Conservation (phyloP, 2,113 vertebrate species). For the Coregonus clupeaformis region DNA sequence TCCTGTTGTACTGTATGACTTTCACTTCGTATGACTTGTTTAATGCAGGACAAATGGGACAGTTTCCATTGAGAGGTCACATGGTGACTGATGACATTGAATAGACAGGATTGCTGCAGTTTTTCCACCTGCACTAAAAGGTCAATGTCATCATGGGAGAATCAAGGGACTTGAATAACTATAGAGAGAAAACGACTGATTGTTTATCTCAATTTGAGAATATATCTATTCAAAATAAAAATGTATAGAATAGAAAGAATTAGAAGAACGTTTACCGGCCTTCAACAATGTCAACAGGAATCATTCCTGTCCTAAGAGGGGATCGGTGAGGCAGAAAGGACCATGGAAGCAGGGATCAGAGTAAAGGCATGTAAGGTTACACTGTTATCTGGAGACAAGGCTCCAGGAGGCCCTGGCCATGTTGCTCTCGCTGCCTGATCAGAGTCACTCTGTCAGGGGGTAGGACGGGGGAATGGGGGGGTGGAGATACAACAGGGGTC, state of each 20-base stretch:
- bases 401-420: neutral
- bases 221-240: neutral
- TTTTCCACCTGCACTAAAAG: neutral
- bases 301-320: neutral
- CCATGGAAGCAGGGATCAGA: no score
- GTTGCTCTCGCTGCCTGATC: neutral
- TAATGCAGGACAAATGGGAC: neutral
- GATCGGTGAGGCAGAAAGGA: neutral
- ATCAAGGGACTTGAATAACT: no score
- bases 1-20: neutral
- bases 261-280: neutral
- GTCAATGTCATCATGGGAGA: neutral
- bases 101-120: no score
- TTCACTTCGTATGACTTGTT: neutral
- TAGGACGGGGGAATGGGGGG: no score
- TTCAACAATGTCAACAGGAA: neutral
- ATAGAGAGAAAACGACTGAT: no score
- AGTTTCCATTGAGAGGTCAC: neutral
- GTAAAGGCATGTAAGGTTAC: neutral
- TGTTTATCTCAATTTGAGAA: no score
- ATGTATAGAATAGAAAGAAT: neutral
- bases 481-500: no score
- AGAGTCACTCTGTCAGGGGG: neutral
- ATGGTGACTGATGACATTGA: no score
- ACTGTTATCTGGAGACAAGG: neutral